Conservation (phyloP, 2,113 vertebrate genomes). For the Pungitius pungitius region DNA sequence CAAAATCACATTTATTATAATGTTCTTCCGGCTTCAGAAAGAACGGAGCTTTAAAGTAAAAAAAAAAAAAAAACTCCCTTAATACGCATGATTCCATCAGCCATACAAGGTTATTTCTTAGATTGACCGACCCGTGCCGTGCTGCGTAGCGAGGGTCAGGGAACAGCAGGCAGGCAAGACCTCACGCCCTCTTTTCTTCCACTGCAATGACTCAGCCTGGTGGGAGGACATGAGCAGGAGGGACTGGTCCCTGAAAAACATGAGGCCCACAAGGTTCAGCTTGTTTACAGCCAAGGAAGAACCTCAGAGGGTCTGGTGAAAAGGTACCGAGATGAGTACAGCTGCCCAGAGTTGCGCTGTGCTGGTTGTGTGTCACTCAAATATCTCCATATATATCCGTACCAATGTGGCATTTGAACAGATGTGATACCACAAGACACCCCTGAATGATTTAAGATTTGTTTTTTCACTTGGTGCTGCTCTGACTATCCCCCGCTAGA, state of each 20-base stretch:
- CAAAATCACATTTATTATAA: neutral
- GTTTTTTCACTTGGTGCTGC: neutral
- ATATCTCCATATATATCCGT: neutral
- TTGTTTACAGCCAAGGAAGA: conserved; percentile 33
- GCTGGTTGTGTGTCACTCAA: neutral
- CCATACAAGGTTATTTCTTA: conserved; percentile 52
- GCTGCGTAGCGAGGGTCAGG: conserved; percentile 49
- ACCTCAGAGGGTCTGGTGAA: neutral
- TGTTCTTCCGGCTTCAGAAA: conserved; percentile 1
- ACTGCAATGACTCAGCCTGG: conserved; percentile 60
- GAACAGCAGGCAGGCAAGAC: conserved; percentile 53
- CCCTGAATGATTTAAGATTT: neutral
- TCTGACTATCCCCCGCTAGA: conserved; percentile 43
- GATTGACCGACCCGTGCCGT: conserved; percentile 24
- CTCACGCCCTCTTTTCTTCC: conserved; percentile 41
- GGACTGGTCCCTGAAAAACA: conserved; percentile 43
- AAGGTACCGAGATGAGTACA: neutral
- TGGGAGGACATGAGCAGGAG: conserved; percentile 45
- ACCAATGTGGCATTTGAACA: neutral
- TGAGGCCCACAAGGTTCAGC: conserved; percentile 42
- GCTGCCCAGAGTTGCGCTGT: neutral
- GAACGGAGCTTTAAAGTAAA: neutral
- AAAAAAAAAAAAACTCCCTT: neutral
- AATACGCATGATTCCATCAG: conserved; percentile 13
- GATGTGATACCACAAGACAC: neutral